Base-by-base conservation (phyloP, 1,140 invertebrate genomes). In the Ditylenchus dipsaci region DNA sequence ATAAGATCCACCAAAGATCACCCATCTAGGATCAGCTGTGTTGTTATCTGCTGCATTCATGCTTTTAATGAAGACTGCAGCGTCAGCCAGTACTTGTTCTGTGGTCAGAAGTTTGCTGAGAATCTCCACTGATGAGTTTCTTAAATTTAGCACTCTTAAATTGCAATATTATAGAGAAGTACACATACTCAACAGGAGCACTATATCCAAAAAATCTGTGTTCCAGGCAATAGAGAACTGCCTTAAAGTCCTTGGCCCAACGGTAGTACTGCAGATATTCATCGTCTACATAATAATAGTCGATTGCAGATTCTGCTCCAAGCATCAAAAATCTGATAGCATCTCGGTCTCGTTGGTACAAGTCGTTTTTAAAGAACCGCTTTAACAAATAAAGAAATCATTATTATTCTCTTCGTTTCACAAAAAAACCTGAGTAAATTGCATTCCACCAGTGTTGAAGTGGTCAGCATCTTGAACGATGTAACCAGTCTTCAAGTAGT, bases 1-100 rank as follows among this genome's bases (percentile, higher is more conserved):
- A 84, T 95, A 95, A 0, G 91, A 93, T 0, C 67, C 66, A 29
- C 63, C 69, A 68, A 67, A 68, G 3, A 75, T 11, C n/a, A 71
- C 45, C 72, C 72, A 71, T 19, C 69, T 47, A 9, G 69, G 58
- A 9, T 21, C 68, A 42, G 68, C 60, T 15, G 9, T 45, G 17
- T 27, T 26, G 11, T 56, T 29, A 23, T 33, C 26, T 45, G 30
- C 29, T 17, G 15, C 7, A 27, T 45, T 65, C n/a, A 71, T 67
- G 21, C 30, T 42, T 43, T 45, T 30, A 30, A 71, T 68, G 42
- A 71, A 71, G 30, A 29, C 29, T 17, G 69, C 69, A n/a, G 49
- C n/a, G 30, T 71, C 69, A 21, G 69, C 69, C 8, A 71, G 38
- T n/a, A 68, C 69, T 56, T 71, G 69, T 17, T 61, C 67, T 19